Conservation (phyloP, 2,797 vertebrate species). For the Pachyuromys duprasi region DNA sequence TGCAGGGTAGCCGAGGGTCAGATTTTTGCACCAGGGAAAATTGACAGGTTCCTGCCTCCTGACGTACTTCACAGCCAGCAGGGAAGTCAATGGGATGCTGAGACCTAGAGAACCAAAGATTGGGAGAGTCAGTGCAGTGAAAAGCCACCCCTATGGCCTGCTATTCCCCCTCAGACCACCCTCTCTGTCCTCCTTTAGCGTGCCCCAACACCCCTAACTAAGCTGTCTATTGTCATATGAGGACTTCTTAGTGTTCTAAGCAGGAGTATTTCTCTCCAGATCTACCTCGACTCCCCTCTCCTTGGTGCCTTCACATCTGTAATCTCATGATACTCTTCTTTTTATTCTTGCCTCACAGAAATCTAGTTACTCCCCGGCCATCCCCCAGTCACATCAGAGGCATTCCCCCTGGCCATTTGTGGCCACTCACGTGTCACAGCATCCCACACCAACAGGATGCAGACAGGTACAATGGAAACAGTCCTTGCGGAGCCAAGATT, state of each 20-base stretch:
- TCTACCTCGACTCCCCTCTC: not conserved
- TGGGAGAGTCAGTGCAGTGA: not conserved
- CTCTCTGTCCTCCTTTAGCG: not conserved
- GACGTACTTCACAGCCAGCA: conserved; percentile 92
- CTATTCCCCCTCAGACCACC: not conserved
- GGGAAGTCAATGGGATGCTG: conserved; percentile 96
- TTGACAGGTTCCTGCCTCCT: conserved; percentile 92
- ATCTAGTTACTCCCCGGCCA: not conserved
- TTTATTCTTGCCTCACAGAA: conserved; percentile 16
- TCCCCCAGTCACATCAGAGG: not conserved
- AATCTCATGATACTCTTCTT: not conserved
- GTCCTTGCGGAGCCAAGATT: conserved; percentile 93
- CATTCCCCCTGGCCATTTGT: not conserved
- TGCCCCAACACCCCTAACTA: not conserved
- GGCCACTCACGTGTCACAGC: conserved; percentile 95
- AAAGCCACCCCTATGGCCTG: not conserved
- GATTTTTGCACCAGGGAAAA: conserved; percentile 93
- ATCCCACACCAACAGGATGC: conserved; percentile 94
- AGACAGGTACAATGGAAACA: conserved; percentile 97
- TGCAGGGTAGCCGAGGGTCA: conserved; percentile 92
- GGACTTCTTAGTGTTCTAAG: not conserved
- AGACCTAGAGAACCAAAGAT: conserved; percentile 87
- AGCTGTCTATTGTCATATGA: not conserved
- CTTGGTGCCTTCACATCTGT: not conserved
- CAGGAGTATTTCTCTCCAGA: not conserved